Evolutionary conservation across 2,113 vertebrate species (phyloP), one percentile per base, ranked within the genome.

Genomic region (Erinaceus europaeus): DNA sequence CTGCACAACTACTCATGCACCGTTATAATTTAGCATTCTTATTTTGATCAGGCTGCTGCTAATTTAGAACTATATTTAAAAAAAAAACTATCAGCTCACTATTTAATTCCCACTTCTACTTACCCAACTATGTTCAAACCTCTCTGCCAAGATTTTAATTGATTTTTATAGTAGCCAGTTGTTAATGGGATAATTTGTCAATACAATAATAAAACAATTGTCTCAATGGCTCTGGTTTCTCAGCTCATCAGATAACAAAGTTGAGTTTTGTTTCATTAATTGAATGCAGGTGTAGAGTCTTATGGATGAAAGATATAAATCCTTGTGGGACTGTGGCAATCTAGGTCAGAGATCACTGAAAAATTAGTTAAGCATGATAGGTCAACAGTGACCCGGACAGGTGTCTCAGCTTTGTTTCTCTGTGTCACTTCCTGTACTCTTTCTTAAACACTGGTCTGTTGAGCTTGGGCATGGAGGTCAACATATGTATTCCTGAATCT

Each of bases 301-400:
- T 94, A 85, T 94, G 92, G 95, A 97, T 95, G 93, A 97, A 97
- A 94, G 94, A 91, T 94, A 94, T 90, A 95, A 94, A 96, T 97
- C 96, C 97, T 91, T 4, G 50, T 85, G 96, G 97, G 93, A 97
- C 95, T 96, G 96, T 97, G 98, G 97, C 98, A 98, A 98, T 94
- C 88, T 94, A 95, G 97, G 98, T 98, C 97, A 96, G 94, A 97
- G 97, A 98, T 98, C 98, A 98, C 89, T 84, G 96, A 96, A 97
- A 98, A 98, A 98, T 98, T 98, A 98, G 98, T 97, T 97, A 97
- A 98, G 97, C 97, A 97, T 98, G 97, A 98, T 97, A 95, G 97
- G 97, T 96, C 94, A 96, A 94, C 95, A 93, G 95, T 98, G 98
- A 98, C 97, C 98, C 96, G 95, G 97, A 98, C 98, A 99, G 98